A percentile compares a stretch with the other conserved stretches of the same genome.
Conservation (phyloP, 2,113 vertebrate species). For the Grammomys surdaster region DNA sequence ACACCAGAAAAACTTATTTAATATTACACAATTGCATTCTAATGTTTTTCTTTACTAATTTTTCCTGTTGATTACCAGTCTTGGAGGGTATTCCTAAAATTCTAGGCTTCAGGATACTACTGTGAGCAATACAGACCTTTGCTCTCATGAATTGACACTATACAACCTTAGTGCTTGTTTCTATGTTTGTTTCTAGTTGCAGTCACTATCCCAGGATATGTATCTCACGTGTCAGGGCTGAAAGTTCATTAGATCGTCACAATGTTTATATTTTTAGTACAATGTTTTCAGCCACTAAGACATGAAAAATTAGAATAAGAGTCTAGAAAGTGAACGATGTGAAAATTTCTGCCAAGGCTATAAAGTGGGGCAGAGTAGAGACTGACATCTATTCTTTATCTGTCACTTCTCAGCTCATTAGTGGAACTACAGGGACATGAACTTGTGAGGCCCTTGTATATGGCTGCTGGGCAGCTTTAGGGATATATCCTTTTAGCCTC, state of each 20-base stretch:
- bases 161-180: not conserved
- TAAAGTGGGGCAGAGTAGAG: not conserved
- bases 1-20: not conserved
- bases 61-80: not conserved
- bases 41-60: not conserved
- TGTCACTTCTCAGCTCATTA: not conserved
- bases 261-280: not conserved
- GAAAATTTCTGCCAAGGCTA: not conserved
- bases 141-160: not conserved
- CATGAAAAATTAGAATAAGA: not conserved
- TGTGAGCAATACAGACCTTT: not conserved
- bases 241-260: not conserved
- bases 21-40: not conserved
- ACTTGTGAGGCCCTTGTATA: fast-evolving
- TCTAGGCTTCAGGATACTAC: not conserved
- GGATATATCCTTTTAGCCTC: too few species aligned
- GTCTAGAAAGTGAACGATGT: not conserved
- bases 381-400: fast-evolving
- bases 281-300: not conserved
- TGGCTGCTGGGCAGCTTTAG: fast-evolving
- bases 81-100: not conserved
- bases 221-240: not conserved
- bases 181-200: too few species aligned
- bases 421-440: not conserved
- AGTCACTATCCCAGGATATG: not conserved